phyloP scores from a whole-genome alignment of 2,888 invertebrate species.

The Autographa gamma region DNA sequence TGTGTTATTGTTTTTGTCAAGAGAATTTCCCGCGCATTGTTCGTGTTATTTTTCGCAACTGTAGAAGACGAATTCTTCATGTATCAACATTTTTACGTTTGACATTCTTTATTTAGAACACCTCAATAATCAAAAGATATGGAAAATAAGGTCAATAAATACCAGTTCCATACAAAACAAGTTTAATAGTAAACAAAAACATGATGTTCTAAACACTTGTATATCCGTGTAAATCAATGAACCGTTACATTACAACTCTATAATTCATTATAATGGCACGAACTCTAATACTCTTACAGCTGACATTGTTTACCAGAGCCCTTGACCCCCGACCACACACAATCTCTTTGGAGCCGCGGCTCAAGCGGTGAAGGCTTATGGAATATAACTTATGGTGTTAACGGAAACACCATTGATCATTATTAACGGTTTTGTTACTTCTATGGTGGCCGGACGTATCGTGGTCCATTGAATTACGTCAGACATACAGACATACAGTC shows the following conservation, averaged over 20 bases:
- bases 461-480: slow-evolving; percentile 48
- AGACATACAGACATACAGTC: slow-evolving; percentile 42
- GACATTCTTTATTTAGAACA: too few species aligned
- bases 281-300: slow-evolving; percentile 31
- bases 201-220: not conserved
- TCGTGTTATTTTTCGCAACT: not conserved
- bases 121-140: too few species aligned
- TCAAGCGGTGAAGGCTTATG: slow-evolving; percentile 35
- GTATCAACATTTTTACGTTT: too few species aligned
- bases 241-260: slow-evolving; percentile 29
- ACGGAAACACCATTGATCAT: slow-evolving; percentile 59
- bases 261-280: slow-evolving; percentile 11
- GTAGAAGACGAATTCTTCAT: too few species aligned
- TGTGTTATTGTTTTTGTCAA: not conserved
- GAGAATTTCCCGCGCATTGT: slow-evolving; percentile 1
- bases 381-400: slow-evolving; percentile 38
- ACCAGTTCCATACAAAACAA: not conserved
- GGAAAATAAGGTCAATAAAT: not conserved
- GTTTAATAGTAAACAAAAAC: not conserved
- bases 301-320: slow-evolving; percentile 29
- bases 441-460: slow-evolving; percentile 56
- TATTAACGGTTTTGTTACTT: slow-evolving; percentile 58
- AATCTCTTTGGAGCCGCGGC: slow-evolving; percentile 41
- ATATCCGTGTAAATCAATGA: slow-evolving; percentile 22
- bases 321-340: slow-evolving; percentile 42